Percentiles rank a stretch among this genome's conserved stretches.
Conservation (phyloP, 2,888 invertebrate genomes). For the Ryuthela nishihirai region DNA sequence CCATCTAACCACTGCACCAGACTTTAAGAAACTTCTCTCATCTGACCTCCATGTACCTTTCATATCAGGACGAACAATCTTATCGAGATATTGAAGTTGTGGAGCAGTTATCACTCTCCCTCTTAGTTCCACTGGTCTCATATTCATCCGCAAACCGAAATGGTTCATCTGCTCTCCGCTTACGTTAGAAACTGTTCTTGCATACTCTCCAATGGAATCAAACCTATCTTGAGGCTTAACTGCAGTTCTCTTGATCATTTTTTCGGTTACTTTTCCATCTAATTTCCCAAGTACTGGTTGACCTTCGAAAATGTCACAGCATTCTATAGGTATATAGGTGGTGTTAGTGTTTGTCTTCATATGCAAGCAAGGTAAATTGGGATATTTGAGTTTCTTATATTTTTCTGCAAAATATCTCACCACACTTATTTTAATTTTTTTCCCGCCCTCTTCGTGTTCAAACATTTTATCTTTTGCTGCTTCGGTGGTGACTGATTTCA, state of each 20-base stretch:
- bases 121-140: slow-evolving; percentile 6
- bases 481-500: slow-evolving; percentile 2
- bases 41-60: slow-evolving; percentile 14
- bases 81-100: neutral
- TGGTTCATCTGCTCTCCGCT: slow-evolving; percentile 12
- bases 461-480: neutral
- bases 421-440: slow-evolving; percentile 3
- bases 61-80: slow-evolving; percentile 4
- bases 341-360: slow-evolving; percentile 22
- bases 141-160: slow-evolving; percentile 27
- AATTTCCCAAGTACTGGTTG: slow-evolving; percentile 24
- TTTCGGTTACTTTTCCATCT: neutral
- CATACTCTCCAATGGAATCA: slow-evolving; percentile 14
- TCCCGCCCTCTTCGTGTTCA: neutral
- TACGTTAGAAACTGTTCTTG: slow-evolving; percentile 5
- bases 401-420: slow-evolving; percentile 28
- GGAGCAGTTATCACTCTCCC: slow-evolving; percentile 29
- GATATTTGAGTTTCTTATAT: slow-evolving; percentile 15
- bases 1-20: slow-evolving; percentile 6
- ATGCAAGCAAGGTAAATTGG: slow-evolving; percentile 25
- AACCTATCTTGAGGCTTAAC: slow-evolving; percentile 28
- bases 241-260: slow-evolving; percentile 33
- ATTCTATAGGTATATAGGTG: slow-evolving; percentile 32
- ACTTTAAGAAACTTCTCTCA: slow-evolving; percentile 3
- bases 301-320: slow-evolving; percentile 23